These are phyloP conservation scores for Pteropus rufus DNA, from an alignment of 2,797 vertebrate genomes.

Conservation along the genomic window DNA sequence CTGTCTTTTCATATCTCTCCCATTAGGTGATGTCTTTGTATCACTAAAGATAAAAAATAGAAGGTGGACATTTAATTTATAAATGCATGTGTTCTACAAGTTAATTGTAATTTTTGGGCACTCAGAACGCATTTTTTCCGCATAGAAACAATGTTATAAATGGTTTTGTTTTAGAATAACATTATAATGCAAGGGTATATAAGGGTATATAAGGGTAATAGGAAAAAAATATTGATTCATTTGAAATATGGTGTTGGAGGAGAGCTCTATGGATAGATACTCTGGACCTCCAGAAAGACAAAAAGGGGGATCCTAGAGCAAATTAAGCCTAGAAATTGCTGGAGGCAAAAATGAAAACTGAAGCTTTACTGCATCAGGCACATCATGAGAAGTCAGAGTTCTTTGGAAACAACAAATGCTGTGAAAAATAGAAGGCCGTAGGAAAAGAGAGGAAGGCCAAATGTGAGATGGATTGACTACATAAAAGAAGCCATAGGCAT, in stretches of 20 bases:
- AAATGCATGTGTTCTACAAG: constrained; percentile 31
- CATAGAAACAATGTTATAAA: constrained; percentile 36
- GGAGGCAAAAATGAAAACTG: background rate
- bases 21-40: constrained; percentile 16
- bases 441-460: background rate
- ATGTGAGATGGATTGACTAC: background rate
- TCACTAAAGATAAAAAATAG: constrained; percentile 30
- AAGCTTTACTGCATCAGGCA: background rate
- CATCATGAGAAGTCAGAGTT: background rate
- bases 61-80: constrained; percentile 40
- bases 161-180: background rate
- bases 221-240: background rate
- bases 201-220: background rate
- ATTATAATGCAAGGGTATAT: background rate
- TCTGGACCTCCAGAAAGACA: background rate
- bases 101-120: constrained; percentile 16
- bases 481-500: background rate
- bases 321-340: background rate
- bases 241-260: background rate
- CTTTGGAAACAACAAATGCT: background rate
- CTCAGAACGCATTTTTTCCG: background rate
- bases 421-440: background rate
- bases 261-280: background rate
- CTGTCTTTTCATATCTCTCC: constrained; percentile 17
- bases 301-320: background rate